Evolutionary conservation across 2,888 invertebrate genomes (phyloP).

Genomic region (Galeruca laticollis): DNA sequence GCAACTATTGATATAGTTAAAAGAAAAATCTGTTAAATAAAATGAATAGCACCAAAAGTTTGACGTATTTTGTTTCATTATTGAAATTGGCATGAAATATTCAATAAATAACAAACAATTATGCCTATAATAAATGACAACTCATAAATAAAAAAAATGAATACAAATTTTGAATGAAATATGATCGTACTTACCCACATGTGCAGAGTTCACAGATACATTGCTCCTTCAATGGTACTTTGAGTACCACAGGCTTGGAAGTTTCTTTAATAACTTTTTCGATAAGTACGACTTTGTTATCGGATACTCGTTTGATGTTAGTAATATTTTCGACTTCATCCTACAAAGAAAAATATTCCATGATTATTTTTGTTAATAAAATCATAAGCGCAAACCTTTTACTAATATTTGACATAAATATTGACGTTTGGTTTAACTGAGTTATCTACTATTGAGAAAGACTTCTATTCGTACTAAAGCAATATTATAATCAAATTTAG

Average conservation of each 20-base stretch:
- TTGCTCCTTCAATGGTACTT: conserved; percentile 76
- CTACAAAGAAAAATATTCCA: conserved; percentile 54
- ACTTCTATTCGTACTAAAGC: no score
- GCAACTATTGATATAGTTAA: no score
- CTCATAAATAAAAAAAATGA: conserved; percentile 4
- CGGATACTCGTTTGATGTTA: conserved; percentile 65
- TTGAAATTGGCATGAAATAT: no score
- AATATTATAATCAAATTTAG: no score
- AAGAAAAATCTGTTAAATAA: no score
- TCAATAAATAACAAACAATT: neutral
- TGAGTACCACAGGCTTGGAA: conserved; percentile 62
- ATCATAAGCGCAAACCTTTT: no score
- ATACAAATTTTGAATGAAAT: conserved; percentile 23
- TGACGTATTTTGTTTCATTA: no score
- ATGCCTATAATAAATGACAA: neutral
- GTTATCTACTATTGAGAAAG: no score
- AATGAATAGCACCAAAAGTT: no score
- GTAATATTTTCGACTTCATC: conserved; percentile 65
- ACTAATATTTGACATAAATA: no score
- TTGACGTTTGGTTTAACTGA: no score
- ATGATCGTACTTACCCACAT: conserved; percentile 80
- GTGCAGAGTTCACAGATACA: conserved; percentile 93
- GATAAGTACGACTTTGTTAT: conserved; percentile 70
- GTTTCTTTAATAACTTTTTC: conserved; percentile 64
- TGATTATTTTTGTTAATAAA: no score